Conservation (phyloP, 1,140 invertebrate species). For the Lerema accius region DNA sequence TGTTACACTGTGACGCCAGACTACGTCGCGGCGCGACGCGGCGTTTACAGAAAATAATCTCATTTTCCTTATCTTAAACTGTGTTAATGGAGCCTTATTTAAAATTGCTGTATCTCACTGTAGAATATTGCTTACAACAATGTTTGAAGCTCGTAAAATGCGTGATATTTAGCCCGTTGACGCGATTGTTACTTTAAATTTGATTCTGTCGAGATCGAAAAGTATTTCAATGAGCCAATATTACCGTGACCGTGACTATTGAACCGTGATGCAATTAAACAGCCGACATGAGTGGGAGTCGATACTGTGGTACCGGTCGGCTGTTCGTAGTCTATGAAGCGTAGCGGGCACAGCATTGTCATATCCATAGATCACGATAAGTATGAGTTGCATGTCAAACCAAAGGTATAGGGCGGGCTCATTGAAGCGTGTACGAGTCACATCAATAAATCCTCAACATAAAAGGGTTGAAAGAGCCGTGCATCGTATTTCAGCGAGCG, state of each 20-base stretch:
- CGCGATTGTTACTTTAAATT: neutral
- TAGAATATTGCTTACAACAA: neutral
- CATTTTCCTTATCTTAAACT: slow-evolving; percentile 9
- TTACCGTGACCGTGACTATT: neutral
- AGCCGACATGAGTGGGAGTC: slow-evolving; percentile 4
- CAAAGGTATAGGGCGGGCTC: slow-evolving; percentile 54
- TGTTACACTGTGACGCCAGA: slow-evolving; percentile 34
- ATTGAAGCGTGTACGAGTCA: slow-evolving; percentile 61
- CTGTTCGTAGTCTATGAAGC: slow-evolving; percentile 50
- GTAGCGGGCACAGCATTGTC: slow-evolving; percentile 53
- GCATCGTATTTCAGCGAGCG: slow-evolving; percentile 66
- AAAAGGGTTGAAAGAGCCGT: slow-evolving; percentile 72
- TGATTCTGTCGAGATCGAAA: neutral
- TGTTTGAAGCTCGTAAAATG: neutral
- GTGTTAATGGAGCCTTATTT: neutral
- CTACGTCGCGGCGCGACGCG: neutral
- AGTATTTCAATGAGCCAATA: neutral
- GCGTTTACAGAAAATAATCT: slow-evolving; percentile 2
- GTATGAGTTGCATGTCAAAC: slow-evolving; percentile 50
- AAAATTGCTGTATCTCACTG: neutral
- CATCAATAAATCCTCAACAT: slow-evolving; percentile 72
- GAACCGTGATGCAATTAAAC: slow-evolving; percentile 14
- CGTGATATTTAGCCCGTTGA: too few relatives aligned
- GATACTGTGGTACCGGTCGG: slow-evolving; percentile 5
- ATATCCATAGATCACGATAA: slow-evolving; percentile 49